Conservation (phyloP, 2,797 vertebrate genomes). For the Heliangelus exortis region DNA sequence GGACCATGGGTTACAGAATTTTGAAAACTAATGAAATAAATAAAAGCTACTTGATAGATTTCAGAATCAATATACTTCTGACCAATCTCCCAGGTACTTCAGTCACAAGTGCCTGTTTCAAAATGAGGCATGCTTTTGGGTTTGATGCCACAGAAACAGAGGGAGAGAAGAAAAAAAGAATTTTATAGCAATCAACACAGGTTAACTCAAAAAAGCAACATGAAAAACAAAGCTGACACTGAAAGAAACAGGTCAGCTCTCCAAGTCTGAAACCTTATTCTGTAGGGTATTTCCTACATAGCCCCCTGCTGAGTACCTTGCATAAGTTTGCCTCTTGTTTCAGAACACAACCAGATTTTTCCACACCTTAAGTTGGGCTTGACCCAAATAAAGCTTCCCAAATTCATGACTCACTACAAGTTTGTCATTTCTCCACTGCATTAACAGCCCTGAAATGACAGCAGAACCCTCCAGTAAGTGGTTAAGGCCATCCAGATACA, state of each 20-base stretch:
- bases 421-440: background rate
- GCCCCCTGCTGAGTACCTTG: background rate
- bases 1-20: fast-evolving
- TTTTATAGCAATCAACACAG: background rate
- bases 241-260: background rate
- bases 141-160: background rate
- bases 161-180: background rate
- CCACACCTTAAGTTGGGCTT: background rate
- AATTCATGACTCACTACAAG: background rate
- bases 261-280: background rate
- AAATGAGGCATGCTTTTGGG: background rate
- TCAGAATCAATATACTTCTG: background rate
- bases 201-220: background rate
- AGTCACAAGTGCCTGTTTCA: background rate
- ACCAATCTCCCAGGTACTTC: background rate
- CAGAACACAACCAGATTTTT: background rate
- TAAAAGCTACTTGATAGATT: background rate
- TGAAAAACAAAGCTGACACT: background rate
- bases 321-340: background rate
- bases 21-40: background rate
- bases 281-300: background rate
- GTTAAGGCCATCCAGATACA: background rate
- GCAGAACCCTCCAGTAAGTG: background rate
- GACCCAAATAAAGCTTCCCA: background rate
- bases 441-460: background rate